Evolutionary conservation across 2,113 vertebrate genomes (phyloP), one percentile per base, ranked within the genome.

Genomic region (Platichthys stellatus): DNA sequence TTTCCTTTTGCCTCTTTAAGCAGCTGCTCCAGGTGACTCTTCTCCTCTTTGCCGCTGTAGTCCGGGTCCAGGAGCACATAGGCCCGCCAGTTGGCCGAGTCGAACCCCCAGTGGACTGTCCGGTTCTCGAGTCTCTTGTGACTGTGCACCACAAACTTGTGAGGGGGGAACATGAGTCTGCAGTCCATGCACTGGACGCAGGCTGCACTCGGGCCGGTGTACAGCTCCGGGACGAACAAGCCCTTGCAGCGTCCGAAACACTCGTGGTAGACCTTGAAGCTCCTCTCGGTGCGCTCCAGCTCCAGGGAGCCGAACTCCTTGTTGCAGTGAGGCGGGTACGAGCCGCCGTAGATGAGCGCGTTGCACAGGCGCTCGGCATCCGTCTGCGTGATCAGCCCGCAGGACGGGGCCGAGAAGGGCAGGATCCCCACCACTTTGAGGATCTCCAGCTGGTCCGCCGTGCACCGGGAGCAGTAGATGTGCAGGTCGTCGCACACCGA

Each of bases 71-170:
- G 92, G 89, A 99, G 95, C 89, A 99, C 94, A 91, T 99, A 99
- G 87, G 96, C 96, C 90, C 98, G 94, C 98, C 97, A 99, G 96
- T 98, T 98, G 90, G 97, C 96, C 0, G 97, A 99, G 93, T 99
- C 98, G 93, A 99, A 99, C 76, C 98, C 98, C 98, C 98, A 99
- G 92, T 99, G 98, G 93, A 97, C 97, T 72, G 98, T 99, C 94
- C 97, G 94, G 95, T 99, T 99, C 94, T 99, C 98, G 43, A 96
- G 94, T 59, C 96, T 95, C 92, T 98, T 98, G 94, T 99, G 98
- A 81, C 97, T 97, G 91, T 99, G 98, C 80, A 98, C 96, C 90
- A 99, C 97, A 86, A 99, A 99, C 95, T 98, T 98, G 91, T 97
- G 96, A 38, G 98, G 96, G 0, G 96, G 96, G 87, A 96, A 99